phyloP scores from a whole-genome alignment of 2,797 vertebrate genomes.

The Rhynchonycteris naso region DNA sequence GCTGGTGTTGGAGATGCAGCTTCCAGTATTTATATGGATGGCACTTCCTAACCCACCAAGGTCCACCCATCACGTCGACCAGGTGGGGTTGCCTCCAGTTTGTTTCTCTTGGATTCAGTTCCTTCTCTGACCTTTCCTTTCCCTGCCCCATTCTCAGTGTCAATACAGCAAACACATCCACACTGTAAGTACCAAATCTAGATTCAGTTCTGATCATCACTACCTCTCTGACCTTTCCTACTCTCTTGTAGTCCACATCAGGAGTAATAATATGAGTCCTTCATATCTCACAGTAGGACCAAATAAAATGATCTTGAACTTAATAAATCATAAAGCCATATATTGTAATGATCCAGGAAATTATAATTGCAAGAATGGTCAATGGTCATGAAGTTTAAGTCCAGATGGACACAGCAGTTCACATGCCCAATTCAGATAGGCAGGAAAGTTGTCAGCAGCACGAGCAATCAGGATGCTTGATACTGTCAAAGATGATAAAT shows the following conservation, averaged over 20 bases:
- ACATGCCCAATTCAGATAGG: background rate
- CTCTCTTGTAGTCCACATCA: background rate
- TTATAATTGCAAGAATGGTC: background rate
- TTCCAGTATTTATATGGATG: background rate
- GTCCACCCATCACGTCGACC: background rate
- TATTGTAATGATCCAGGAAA: background rate
- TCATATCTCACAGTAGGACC: background rate
- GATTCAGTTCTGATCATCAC: background rate
- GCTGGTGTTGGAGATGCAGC: background rate
- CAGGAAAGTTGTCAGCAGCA: background rate
- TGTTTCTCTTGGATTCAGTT: background rate
- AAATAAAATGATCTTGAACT: constrained; percentile 41
- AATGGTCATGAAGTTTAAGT: background rate
- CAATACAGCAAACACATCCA: background rate
- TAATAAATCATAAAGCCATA: background rate
- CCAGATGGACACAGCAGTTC: background rate
- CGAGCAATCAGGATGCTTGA: background rate
- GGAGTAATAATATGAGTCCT: background rate
- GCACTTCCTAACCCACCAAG: background rate
- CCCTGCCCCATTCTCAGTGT: background rate
- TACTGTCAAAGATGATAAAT: background rate
- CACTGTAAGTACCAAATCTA: background rate
- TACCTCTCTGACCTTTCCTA: background rate
- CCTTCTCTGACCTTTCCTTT: background rate
- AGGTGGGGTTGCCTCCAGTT: background rate